These are phyloP conservation scores for Heliconius nattereri DNA, from an alignment of 1,140 invertebrate species.

Conservation along the genomic window DNA sequence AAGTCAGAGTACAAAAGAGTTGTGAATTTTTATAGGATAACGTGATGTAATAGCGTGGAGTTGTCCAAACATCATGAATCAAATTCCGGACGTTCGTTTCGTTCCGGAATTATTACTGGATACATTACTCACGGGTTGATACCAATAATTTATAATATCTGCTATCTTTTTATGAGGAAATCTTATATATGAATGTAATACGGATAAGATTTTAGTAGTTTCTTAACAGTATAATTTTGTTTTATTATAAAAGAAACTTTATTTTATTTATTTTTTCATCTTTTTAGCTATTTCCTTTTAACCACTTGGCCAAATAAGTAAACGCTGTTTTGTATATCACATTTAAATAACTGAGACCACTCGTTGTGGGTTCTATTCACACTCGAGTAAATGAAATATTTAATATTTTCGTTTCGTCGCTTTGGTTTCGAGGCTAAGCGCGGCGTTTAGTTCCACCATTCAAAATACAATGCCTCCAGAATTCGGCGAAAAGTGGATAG, in stretches of 20 bases:
- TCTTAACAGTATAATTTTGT: neutral
- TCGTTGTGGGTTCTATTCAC: no score
- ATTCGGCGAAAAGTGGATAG: no score
- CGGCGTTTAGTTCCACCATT: no score
- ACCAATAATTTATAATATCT: neutral
- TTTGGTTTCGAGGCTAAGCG: no score
- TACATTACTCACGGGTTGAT: conserved; percentile 30
- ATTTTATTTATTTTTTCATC: no score
- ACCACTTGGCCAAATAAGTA: no score
- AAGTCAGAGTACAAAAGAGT: neutral
- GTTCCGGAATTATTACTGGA: conserved; percentile 29
- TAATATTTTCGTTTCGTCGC: no score
- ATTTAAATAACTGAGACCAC: no score
- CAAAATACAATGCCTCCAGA: no score
- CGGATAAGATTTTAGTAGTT: neutral
- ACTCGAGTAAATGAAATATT: no score
- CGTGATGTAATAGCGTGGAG: conserved; percentile 17
- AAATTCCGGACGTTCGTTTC: conserved; percentile 44
- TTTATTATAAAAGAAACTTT: neutral
- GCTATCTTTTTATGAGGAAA: neutral
- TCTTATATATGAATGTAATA: neutral
- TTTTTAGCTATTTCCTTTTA: no score
- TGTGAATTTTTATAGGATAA: neutral
- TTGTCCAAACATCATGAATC: conserved; percentile 52
- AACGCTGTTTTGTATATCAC: no score